Percentiles rank a stretch among this genome's conserved stretches.
Evolutionary conservation across 1,140 invertebrate species (phyloP).

Genomic region (Caerostris extrusa): DNA sequence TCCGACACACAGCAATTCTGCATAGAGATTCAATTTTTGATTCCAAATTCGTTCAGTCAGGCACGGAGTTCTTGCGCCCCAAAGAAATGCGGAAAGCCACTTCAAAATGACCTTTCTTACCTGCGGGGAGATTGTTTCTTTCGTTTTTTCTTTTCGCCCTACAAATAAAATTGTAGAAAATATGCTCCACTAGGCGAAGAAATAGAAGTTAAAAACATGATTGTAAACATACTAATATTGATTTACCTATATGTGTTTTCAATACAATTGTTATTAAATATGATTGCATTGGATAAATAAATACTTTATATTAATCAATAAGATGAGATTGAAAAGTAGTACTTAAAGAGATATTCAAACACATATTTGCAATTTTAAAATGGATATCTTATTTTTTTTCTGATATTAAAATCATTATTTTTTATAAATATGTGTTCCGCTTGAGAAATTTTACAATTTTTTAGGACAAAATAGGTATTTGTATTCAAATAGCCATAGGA

Average conservation of each 20-base stretch:
- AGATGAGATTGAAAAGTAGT: neutral
- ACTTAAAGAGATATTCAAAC: too few relatives aligned
- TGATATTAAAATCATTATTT: too few relatives aligned
- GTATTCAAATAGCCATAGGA: too few relatives aligned
- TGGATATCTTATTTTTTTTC: too few relatives aligned
- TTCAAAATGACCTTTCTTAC: neutral
- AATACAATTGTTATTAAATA: neutral
- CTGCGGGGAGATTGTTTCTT: neutral
- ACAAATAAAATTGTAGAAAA: neutral
- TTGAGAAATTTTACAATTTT: too few relatives aligned
- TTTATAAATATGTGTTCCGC: too few relatives aligned
- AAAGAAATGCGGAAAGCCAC: neutral
- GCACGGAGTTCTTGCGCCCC: neutral
- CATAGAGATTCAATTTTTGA: neutral
- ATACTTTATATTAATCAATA: neutral
- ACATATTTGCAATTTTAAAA: too few relatives aligned
- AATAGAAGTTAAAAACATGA: neutral
- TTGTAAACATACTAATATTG: neutral
- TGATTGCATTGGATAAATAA: neutral
- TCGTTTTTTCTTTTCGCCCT: neutral
- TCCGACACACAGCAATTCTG: neutral
- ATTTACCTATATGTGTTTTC: neutral
- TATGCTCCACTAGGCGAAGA: too few relatives aligned
- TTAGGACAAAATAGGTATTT: too few relatives aligned
- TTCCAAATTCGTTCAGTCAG: neutral